Evolutionary conservation across 2,888 invertebrate genomes (phyloP), one percentile per base, ranked within the genome.

Genomic region (Drosophila aldrichi): DNA sequence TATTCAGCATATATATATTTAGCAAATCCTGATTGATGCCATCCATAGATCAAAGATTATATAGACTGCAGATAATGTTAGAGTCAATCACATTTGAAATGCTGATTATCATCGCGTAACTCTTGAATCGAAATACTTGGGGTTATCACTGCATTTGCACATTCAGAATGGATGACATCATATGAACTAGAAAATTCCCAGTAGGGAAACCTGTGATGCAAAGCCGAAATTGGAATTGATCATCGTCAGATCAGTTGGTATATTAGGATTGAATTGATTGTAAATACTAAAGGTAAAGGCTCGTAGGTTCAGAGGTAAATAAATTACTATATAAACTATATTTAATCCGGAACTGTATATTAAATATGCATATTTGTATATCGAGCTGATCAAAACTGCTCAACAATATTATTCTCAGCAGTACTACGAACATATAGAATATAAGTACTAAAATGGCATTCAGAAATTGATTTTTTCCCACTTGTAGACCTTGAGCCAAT

Each of bases 101-200:
- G 20, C 8, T 14, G 40, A 40, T 40, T 12, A 25, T 25, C n/a
- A 29, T 29, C 55, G 8, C 51, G 22, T 49, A 38, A 32, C 12
- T 32, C 43, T 34, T 10, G 3, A 22, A 34, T 20, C 20, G 52
- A 14, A 22, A 32, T 44, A 54, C 54, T 41, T 36, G 18, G 44
- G 61, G 56, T 61, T 61, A 55, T 61, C 61, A 61, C 18, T 56
- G 46, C 16, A 46, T n/a, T 22, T n/a, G 54, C 18, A 29, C 51
- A 34, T 7, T 40, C 10, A 3, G n/a, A 25, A 34, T 8, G 25
- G 18, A 61, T 61, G 55, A 55, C 61, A 61, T 61, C 61, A 61
- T 55, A 22, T 10, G 2, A 5, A 2, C 7, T 16, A 8, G 20
- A 1, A 34, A 34, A 32, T 51, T 18, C 20, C 18, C 12, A 34